A percentile compares a stretch with the other conserved stretches of the same genome.
phyloP scores from a whole-genome alignment of 2,888 invertebrate species.

The Metallyticus violacea region DNA sequence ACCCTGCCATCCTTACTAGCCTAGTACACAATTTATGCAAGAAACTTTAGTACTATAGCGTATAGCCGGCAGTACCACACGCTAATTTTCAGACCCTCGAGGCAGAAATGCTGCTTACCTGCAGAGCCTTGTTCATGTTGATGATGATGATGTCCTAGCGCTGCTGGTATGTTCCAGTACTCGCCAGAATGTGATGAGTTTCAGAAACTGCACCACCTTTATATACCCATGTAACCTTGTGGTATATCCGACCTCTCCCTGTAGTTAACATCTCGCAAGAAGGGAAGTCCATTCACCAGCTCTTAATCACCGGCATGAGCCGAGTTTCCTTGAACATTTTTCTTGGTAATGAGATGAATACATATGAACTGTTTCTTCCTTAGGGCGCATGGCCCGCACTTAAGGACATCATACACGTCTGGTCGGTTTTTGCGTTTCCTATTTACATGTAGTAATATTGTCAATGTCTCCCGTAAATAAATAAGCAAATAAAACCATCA shows the following conservation, averaged over 20 bases:
- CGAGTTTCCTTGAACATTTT: background rate
- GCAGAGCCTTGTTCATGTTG: background rate
- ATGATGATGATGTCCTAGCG: background rate
- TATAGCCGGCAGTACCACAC: too few relatives aligned
- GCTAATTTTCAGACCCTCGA: too few relatives aligned
- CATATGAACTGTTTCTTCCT: background rate
- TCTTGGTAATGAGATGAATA: background rate
- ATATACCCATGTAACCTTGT: background rate
- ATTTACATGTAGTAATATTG: background rate
- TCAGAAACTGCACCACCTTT: background rate
- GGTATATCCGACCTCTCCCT: background rate
- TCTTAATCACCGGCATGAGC: background rate
- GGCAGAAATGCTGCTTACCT: background rate
- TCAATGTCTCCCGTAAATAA: background rate
- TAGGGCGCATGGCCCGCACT: background rate
- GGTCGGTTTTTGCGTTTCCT: background rate
- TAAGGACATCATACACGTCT: too few relatives aligned
- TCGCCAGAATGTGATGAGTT: conserved; percentile 12
- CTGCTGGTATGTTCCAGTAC: conserved; percentile 22
- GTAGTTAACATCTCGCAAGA: background rate
- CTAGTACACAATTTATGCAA: too few relatives aligned
- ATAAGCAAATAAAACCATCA: background rate
- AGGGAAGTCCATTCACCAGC: background rate
- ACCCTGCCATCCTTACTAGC: too few relatives aligned
- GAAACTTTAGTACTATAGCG: too few relatives aligned